Conservation (phyloP, 2,113 vertebrate species). For the Zosterops japonicus region DNA sequence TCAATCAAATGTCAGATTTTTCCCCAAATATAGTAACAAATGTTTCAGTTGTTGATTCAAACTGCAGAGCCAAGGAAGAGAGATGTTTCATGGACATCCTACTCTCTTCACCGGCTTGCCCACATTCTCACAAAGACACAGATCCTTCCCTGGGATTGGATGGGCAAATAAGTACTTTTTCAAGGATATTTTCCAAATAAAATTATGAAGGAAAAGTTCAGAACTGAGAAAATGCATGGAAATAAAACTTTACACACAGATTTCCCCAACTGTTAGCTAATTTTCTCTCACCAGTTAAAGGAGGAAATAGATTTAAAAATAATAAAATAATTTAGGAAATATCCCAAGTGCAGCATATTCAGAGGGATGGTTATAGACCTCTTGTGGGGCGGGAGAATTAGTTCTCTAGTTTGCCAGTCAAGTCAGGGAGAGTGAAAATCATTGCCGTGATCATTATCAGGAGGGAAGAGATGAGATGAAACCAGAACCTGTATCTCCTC, state of each 20-base stretch:
- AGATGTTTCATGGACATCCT: neutral
- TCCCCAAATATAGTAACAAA: neutral
- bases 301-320: neutral
- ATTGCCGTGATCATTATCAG: neutral
- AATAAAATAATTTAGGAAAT: neutral
- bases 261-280: neutral
- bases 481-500: neutral
- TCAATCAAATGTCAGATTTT: neutral
- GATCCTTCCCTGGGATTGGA: neutral
- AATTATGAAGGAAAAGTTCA: neutral
- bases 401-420: neutral
- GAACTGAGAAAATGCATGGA: neutral
- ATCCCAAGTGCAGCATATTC: neutral
- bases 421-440: neutral
- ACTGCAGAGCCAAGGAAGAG: neutral
- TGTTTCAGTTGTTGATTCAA: conserved; percentile 3
- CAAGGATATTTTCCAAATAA: neutral
- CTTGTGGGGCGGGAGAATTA: neutral
- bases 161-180: neutral
- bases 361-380: neutral
- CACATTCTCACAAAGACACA: neutral
- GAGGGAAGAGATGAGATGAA: neutral
- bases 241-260: neutral
- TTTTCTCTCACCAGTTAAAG: neutral
- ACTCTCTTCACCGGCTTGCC: neutral